A percentile compares a stretch with the other conserved stretches of the same genome.
Conservation (phyloP, 2,113 vertebrate species). For the Syngnathus scovelli region DNA sequence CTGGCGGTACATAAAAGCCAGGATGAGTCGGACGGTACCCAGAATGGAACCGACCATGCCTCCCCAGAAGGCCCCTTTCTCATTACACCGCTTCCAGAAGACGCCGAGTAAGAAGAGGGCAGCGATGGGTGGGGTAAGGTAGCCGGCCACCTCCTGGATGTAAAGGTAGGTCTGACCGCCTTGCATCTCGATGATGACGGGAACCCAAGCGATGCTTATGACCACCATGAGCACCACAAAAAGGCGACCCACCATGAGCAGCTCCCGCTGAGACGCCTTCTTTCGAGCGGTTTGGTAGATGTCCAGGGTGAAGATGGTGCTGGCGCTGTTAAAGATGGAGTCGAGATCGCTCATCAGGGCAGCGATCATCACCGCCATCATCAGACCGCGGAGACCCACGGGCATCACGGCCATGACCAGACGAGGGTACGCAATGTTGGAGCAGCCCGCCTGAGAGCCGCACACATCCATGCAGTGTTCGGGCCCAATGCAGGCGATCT, state of each 20-base stretch:
- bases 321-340: slow-evolving; percentile 97
- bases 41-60: slow-evolving; percentile 88
- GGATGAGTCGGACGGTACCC: slow-evolving; percentile 76
- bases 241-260: slow-evolving; percentile 86
- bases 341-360: slow-evolving; percentile 98
- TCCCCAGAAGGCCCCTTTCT: slow-evolving; percentile 91
- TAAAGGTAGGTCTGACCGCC: slow-evolving; percentile 98
- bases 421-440: slow-evolving; percentile 94
- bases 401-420: slow-evolving; percentile 94
- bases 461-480: slow-evolving; percentile 96
- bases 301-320: slow-evolving; percentile 97
- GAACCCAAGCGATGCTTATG: slow-evolving; percentile 96
- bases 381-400: slow-evolving; percentile 89
- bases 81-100: slow-evolving; percentile 94
- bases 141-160: slow-evolving; percentile 96
- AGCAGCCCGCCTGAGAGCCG: slow-evolving; percentile 91
- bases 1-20: slow-evolving; percentile 87
- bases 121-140: slow-evolving; percentile 91
- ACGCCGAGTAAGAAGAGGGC: slow-evolving; percentile 92
- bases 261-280: slow-evolving; percentile 80
- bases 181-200: slow-evolving; percentile 97
- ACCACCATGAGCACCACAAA: slow-evolving; percentile 93
- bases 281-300: slow-evolving; percentile 85
- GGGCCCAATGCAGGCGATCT: slow-evolving; percentile 91
- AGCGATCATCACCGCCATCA: slow-evolving; percentile 99